Percentiles rank a stretch among this genome's conserved stretches.
phyloP scores from a whole-genome alignment of 2,888 invertebrate species.

The Patella caerulea region DNA sequence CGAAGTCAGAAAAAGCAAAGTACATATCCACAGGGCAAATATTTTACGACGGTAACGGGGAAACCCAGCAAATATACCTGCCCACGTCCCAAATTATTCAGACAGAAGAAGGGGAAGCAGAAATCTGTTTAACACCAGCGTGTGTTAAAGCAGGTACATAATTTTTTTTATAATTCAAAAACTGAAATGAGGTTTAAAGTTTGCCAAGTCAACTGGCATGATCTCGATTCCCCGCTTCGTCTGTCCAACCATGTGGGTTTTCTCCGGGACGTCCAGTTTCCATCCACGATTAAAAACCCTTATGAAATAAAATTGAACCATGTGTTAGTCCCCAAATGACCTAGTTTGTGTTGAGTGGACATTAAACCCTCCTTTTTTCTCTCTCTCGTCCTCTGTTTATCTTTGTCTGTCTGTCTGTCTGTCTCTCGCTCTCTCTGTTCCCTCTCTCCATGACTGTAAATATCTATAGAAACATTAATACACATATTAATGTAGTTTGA shows the following conservation, averaged over 20 bases:
- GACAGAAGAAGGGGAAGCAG: not conserved
- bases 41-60: no score
- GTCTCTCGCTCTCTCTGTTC: slow-evolving; percentile 12
- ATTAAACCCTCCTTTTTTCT: not conserved
- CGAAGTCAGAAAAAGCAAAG: not conserved
- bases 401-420: slow-evolving; percentile 4
- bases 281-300: no score
- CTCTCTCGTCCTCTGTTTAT: not conserved
- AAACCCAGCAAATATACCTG: not conserved
- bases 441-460: not conserved
- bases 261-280: no score
- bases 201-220: no score
- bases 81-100: not conserved
- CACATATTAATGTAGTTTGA: not conserved
- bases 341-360: no score
- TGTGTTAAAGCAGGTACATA: slow-evolving; percentile 50
- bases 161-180: no score
- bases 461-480: not conserved
- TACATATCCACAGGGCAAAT: not conserved
- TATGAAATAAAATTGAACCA: no score
- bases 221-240: no score
- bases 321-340: no score
- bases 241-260: no score
- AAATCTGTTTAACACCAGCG: slow-evolving; percentile 49
- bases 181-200: no score